These are phyloP conservation scores for Hycleus cichorii DNA, from an alignment of 1,140 invertebrate genomes.

Conservation along the genomic window DNA sequence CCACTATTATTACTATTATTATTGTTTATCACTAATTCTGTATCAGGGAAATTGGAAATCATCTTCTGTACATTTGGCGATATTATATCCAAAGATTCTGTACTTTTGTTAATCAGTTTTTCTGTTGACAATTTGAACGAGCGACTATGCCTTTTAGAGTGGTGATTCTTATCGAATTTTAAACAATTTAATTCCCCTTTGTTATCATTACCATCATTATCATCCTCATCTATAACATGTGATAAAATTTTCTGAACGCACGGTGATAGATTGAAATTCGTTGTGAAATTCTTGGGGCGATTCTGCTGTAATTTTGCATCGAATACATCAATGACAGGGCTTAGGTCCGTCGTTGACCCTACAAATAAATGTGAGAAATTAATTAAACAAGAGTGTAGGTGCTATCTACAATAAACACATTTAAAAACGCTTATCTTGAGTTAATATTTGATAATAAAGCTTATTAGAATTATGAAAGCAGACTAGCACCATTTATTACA, in stretches of 20 bases:
- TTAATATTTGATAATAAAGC: too few species aligned
- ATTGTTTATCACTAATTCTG: constrained; percentile 33
- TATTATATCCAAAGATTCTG: constrained; percentile 35
- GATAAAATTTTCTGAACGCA: constrained; percentile 52
- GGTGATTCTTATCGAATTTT: constrained; percentile 40
- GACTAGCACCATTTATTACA: too few species aligned
- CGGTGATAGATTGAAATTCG: constrained; percentile 42
- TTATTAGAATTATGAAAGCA: too few species aligned
- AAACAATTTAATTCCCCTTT: constrained; percentile 38
- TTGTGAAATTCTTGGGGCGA: too few species aligned
- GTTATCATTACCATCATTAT: constrained; percentile 27
- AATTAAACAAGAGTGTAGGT: too few species aligned
- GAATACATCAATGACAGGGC: too few species aligned
- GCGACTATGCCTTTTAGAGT: too few species aligned
- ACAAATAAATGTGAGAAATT: too few species aligned
- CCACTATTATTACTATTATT: constrained; percentile 13
- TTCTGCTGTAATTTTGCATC: too few species aligned
- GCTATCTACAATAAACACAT: too few species aligned
- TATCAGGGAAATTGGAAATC: constrained; percentile 48
- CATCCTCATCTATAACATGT: constrained; percentile 44
- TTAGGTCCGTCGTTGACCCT: too few species aligned
- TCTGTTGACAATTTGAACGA: constrained; percentile 9
- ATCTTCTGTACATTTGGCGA: constrained; percentile 52
- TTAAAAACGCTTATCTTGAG: too few species aligned
- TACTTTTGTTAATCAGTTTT: constrained; percentile 29